Conservation (phyloP, 2,888 invertebrate species). For the Zele albiditarsus region DNA sequence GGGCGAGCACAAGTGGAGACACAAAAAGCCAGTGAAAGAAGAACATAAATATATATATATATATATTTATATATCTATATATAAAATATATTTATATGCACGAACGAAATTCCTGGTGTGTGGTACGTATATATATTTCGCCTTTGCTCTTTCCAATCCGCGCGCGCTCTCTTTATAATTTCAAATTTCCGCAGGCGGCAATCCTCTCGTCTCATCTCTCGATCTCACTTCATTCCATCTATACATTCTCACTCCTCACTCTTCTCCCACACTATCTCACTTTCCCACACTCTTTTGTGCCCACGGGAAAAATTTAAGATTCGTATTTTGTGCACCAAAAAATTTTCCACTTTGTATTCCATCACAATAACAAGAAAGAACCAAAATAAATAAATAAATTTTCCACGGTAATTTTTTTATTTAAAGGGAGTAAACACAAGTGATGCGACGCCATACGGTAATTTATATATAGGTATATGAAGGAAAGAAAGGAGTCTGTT, state of each 20-base stretch:
- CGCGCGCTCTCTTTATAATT: constrained; percentile 59
- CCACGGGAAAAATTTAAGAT: constrained; percentile 6
- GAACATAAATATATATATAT: constrained; percentile 44
- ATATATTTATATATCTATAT: constrained; percentile 31
- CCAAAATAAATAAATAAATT: constrained; percentile 5
- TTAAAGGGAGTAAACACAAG: constrained; percentile 19
- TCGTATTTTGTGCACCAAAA: constrained; percentile 10
- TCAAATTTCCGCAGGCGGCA: constrained; percentile 63
- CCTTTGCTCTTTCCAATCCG: constrained; percentile 44
- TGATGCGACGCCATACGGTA: not conserved
- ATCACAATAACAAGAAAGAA: not conserved
- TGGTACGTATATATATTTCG: not conserved
- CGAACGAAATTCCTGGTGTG: constrained; percentile 3
- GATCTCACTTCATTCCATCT: constrained; percentile 31
- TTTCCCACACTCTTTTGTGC: constrained; percentile 33
- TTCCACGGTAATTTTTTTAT: constrained; percentile 20
- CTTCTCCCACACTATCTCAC: not conserved
- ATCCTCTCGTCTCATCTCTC: constrained; percentile 46
- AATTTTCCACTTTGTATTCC: not conserved
- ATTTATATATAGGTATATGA: too few species aligned
- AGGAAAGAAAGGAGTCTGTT: not conserved
- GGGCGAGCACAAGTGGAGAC: constrained; percentile 58
- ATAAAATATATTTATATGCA: constrained; percentile 7
- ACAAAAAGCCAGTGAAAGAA: constrained; percentile 57
- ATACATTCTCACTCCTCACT: not conserved